Conservation (phyloP, 2,888 invertebrate genomes). For the Mesorhabditis belari region DNA sequence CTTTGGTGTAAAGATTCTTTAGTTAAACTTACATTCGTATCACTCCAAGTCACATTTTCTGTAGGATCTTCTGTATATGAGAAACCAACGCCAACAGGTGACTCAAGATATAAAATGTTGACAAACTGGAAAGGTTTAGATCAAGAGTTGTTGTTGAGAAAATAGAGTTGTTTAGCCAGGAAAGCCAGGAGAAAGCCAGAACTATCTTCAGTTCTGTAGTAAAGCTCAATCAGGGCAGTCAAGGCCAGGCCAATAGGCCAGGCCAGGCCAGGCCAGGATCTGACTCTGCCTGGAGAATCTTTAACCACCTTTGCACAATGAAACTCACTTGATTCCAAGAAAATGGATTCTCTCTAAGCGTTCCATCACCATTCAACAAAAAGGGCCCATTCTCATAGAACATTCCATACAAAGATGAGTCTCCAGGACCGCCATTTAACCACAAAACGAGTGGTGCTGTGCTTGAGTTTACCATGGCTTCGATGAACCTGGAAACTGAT, state of each 20-base stretch:
- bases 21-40: conserved; percentile 30
- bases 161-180: too few species aligned
- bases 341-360: conserved; percentile 30
- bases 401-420: conserved; percentile 55
- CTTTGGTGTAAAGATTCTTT: too few species aligned
- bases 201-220: too few species aligned
- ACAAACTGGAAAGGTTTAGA: conserved; percentile 50
- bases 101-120: conserved; percentile 59
- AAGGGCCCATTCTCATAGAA: conserved; percentile 57
- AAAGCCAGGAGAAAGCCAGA: too few species aligned
- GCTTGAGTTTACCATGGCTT: conserved; percentile 20
- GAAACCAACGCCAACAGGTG: conserved; percentile 60
- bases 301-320: too few species aligned
- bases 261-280: too few species aligned
- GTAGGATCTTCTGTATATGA: conserved; percentile 58
- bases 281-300: too few species aligned
- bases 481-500: conserved; percentile 22
- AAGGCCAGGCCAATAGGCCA: too few species aligned
- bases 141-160: neutral
- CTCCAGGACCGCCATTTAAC: conserved; percentile 54
- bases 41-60: too few species aligned
- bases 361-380: conserved; percentile 28
- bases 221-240: too few species aligned
- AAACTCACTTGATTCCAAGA: conserved; percentile 48
- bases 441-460: conserved; percentile 29